Evolutionary conservation across 2,888 invertebrate species (phyloP).

Genomic region (Lydus trimaculatus): DNA sequence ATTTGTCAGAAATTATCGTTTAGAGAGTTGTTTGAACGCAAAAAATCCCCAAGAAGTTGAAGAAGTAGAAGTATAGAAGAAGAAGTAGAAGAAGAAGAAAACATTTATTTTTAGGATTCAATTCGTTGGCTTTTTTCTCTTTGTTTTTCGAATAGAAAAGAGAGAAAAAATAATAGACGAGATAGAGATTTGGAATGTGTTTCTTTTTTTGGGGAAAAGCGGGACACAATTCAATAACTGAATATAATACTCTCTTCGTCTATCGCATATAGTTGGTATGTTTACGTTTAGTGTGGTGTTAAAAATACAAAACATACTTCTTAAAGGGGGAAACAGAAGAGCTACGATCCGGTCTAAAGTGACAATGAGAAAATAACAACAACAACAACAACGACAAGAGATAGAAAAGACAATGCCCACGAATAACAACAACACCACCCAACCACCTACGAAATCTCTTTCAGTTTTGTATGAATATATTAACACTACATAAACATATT

Average conservation of each 20-base stretch:
- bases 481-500: constrained; percentile 56
- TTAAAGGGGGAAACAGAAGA: constrained; percentile 39
- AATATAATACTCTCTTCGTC: not conserved
- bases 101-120: constrained; percentile 7
- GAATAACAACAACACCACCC: constrained; percentile 40
- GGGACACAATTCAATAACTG: constrained; percentile 1
- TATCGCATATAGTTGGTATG: constrained; percentile 13
- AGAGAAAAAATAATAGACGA: not conserved
- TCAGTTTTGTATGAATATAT: constrained; percentile 56
- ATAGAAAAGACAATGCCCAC: constrained; percentile 47
- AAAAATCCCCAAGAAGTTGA: not conserved
- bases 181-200: not conserved
- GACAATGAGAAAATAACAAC: constrained; percentile 43
- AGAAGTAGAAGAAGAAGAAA: not conserved
- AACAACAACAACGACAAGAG: constrained; percentile 6
- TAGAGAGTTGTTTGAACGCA: constrained; percentile 7
- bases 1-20: constrained; percentile 11
- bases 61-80: not conserved
- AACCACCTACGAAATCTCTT: constrained; percentile 46
- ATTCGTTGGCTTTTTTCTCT: not conserved
- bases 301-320: constrained; percentile 45
- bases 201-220: not conserved
- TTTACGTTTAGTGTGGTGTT: constrained; percentile 30
- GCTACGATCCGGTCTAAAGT: constrained; percentile 46
- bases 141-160: not conserved